phyloP scores from a whole-genome alignment of 2,797 vertebrate species.

The Argya squamiceps region DNA sequence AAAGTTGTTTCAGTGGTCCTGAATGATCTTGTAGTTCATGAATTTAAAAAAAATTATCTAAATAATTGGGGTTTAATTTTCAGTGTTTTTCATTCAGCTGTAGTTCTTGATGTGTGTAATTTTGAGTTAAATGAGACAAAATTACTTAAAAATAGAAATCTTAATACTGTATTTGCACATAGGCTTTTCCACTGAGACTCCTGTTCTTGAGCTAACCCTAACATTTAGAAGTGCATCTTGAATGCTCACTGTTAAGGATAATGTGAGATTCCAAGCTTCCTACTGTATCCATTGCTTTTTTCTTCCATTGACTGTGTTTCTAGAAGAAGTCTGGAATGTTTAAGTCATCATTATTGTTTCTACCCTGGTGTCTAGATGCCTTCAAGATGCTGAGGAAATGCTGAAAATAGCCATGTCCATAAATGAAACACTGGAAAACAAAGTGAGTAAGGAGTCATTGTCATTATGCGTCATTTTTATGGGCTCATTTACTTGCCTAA shows the following conservation, averaged over 20 bases:
- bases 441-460: constrained; percentile 75
- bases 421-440: constrained; percentile 84
- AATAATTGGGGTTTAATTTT: not conserved
- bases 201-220: not conserved
- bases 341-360: not conserved
- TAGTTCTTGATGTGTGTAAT: not conserved
- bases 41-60: not conserved
- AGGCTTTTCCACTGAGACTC: not conserved
- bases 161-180: not conserved
- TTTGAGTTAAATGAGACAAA: not conserved
- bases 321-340: not conserved
- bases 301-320: not conserved
- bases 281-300: not conserved
- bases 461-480: not conserved
- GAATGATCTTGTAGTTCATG: not conserved
- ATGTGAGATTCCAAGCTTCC: not conserved
- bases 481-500: not conserved
- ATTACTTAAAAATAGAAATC: not conserved
- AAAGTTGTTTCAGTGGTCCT: not conserved
- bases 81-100: not conserved
- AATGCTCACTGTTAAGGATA: not conserved
- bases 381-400: constrained; percentile 90
- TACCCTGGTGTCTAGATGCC: constrained; percentile 80
- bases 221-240: not conserved
- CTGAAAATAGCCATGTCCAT: constrained; percentile 85